Evolutionary conservation across 2,113 vertebrate species (phyloP), one percentile per base, ranked within the genome.

Genomic region (Callithrix jacchus): DNA sequence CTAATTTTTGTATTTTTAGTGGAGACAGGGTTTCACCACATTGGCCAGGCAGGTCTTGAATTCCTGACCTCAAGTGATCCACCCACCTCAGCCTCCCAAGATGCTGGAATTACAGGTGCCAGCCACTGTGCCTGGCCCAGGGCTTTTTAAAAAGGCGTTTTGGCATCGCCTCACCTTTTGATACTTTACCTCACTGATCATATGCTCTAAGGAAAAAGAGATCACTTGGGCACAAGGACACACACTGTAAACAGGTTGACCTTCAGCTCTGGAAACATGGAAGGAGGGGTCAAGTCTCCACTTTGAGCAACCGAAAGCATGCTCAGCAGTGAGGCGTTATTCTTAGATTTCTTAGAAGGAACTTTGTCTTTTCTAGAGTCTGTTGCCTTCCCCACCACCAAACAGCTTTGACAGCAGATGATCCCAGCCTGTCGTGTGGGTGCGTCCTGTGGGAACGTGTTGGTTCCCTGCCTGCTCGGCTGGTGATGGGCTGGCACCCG

Each of bases 221-320:
- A 52, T 37, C 45, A 42, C 83, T 30, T 20, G 49, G 92, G 64
- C 84, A 21, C 61, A 4, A 77, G 81, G 54, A 68, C 73, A 27
- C 54, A 6, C 42, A 14, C 68, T 95, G 70, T 93, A 96, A 93
- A 91, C n/a, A 96, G 40, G 21, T 4, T 96, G 90, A 93, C 94
- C 90, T 97, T 93, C 84, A 84, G 64, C 54, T 58, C 74, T 47
- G 92, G 42, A 42, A 61, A 49, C 6, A 1, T 40, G 79, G 85
- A 91, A 56, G 66, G 90, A 73, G 56, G 74, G 85, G 90, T 73
- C 81, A 30, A 18, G 56, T 64, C 66, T 91, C 25, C 17, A 58
- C 35, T 37, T 7, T 5, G n/a, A 73, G 81, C 86, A 42, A 56
- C 54, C 30, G 74, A 77, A 81, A 30, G 35, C 3, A 0, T 70